Evolutionary conservation across 2,888 invertebrate species (phyloP).

Genomic region (Scaptomyza tumidula): DNA sequence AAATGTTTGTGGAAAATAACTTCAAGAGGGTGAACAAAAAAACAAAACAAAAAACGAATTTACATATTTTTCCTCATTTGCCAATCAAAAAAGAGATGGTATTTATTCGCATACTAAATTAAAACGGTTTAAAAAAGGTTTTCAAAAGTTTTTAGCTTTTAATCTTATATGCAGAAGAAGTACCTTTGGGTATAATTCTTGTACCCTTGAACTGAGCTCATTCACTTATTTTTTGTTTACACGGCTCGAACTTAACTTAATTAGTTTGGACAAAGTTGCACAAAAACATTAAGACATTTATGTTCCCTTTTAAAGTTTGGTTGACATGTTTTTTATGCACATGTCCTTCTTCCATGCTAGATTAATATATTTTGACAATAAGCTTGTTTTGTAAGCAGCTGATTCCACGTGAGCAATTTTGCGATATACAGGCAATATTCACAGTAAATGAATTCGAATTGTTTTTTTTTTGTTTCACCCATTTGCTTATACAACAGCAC

Average conservation of each 20-base stretch:
- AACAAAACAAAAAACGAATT: constrained; percentile 16
- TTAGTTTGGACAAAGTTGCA: background rate
- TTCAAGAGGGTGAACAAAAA: constrained; percentile 1
- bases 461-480: constrained; percentile 1
- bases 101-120: background rate
- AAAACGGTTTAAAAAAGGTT: background rate
- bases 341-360: background rate
- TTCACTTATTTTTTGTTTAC: no score
- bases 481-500: constrained; percentile 20
- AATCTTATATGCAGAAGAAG: no score
- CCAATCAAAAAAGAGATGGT: background rate
- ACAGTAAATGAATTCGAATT: constrained; percentile 9
- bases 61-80: constrained; percentile 21
- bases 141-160: background rate
- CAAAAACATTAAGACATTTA: background rate
- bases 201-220: no score
- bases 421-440: constrained; percentile 1
- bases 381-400: background rate
- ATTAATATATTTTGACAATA: background rate
- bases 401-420: background rate
- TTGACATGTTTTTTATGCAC: background rate
- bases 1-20: constrained; percentile 16
- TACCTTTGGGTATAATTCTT: background rate
- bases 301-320: background rate
- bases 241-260: background rate